Evolutionary conservation across 2,113 vertebrate genomes (phyloP).

Genomic region (Pteronura brasiliensis): DNA sequence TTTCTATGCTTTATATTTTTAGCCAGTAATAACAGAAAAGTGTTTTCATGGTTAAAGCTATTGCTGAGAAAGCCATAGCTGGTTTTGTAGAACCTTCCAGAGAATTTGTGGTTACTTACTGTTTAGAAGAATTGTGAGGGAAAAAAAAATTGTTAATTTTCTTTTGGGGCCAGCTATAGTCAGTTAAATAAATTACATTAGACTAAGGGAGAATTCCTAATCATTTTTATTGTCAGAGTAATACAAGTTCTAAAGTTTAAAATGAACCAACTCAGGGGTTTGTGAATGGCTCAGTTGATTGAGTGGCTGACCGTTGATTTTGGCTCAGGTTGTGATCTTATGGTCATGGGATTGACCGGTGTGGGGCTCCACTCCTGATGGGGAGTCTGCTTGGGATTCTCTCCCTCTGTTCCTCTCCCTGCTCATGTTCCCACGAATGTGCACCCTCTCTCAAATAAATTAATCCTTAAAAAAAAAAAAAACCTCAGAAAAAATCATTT

Average conservation of each 20-base stretch:
- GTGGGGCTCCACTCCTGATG: neutral
- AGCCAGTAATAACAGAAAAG: neutral
- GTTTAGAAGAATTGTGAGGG: neutral
- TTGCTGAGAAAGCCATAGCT: neutral
- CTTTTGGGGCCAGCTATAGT: neutral
- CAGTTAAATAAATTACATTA: conserved; percentile 18
- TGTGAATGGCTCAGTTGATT: neutral
- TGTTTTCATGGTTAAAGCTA: neutral
- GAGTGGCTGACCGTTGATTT: neutral
- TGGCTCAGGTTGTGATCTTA: neutral
- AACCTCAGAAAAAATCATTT: neutral
- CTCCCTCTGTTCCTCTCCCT: neutral
- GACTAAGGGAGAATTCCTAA: neutral
- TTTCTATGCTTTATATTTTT: neutral
- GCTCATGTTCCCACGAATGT: neutral
- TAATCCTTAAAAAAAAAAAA: neutral
- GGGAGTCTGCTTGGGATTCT: neutral
- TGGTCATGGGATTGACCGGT: neutral
- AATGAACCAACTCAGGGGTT: neutral
- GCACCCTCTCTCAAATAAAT: neutral
- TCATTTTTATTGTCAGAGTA: neutral
- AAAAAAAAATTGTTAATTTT: neutral
- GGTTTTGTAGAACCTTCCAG: neutral
- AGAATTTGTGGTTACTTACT: neutral
- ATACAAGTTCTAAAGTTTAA: neutral